Conservation (phyloP, 2,888 invertebrate species). For the Sinopyrophorus schimmeli region DNA sequence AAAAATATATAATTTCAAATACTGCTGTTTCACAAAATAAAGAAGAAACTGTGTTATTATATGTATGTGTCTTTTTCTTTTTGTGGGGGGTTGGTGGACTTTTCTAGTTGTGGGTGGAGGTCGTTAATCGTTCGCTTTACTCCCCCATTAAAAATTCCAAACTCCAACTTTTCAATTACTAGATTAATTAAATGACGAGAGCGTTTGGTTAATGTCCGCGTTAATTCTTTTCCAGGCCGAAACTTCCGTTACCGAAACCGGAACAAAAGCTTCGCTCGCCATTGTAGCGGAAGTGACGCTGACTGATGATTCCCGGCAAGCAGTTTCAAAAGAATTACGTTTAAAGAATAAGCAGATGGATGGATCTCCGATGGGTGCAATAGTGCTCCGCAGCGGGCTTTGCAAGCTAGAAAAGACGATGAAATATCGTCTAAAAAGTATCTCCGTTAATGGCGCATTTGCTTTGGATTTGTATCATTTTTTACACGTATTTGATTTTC, state of each 20-base stretch:
- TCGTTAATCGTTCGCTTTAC: conserved; percentile 24
- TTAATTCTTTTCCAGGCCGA: conserved; percentile 47
- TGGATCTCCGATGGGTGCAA: conserved; percentile 50
- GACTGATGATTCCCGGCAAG: conserved; percentile 53
- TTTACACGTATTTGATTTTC: conserved; percentile 27
- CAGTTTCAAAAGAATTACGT: conserved; percentile 52
- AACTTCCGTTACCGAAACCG: conserved; percentile 41
- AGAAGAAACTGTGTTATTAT: conserved; percentile 42
- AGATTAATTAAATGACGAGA: conserved; percentile 51
- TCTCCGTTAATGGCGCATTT: conserved; percentile 49
- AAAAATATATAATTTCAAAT: conserved; percentile 55
- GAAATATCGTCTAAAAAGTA: conserved; percentile 49
- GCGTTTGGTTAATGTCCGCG: conserved; percentile 47
- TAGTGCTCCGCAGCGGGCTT: conserved; percentile 43
- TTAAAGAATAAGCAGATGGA: conserved; percentile 53
- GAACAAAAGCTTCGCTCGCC: conserved; percentile 51
- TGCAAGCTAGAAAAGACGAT: conserved; percentile 45
- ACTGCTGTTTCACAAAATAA: conserved; percentile 56
- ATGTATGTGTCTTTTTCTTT: conserved; percentile 13
- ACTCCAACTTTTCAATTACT: conserved; percentile 49
- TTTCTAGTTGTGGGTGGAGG: conserved; percentile 1
- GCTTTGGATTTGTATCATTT: conserved; percentile 39
- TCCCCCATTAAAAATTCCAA: conserved; percentile 40
- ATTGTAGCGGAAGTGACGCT: conserved; percentile 56
- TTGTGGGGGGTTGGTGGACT: neutral